Conservation (phyloP, 1,140 invertebrate species). For the Lordiphosa stackelbergi region DNA sequence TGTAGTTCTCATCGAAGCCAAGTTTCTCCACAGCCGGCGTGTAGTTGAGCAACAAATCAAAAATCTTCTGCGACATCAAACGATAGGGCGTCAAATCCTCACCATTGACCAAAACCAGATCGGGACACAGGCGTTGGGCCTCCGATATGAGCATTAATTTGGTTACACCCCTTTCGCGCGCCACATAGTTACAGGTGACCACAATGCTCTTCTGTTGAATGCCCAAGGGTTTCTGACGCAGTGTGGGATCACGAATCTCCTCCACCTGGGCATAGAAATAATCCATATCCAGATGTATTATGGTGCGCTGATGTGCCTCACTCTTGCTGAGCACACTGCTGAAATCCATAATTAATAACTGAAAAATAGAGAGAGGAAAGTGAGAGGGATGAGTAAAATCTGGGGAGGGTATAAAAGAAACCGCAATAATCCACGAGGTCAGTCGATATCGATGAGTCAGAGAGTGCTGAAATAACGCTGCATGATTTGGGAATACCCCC, state of each 20-base stretch:
- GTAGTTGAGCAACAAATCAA: slow-evolving; percentile 82
- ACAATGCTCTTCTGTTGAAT: slow-evolving; percentile 89
- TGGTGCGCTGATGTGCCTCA: slow-evolving; percentile 77
- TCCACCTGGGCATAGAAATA: slow-evolving; percentile 92
- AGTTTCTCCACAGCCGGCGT: slow-evolving; percentile 85
- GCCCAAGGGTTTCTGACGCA: slow-evolving; percentile 83
- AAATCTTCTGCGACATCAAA: slow-evolving; percentile 84
- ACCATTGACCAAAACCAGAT: slow-evolving; percentile 84
- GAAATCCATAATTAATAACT: slow-evolving; percentile 62
- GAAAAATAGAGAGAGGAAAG: slow-evolving; percentile 16
- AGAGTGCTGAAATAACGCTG: too few relatives aligned
- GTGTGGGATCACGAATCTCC: slow-evolving; percentile 83
- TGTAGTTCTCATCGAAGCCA: slow-evolving; percentile 88
- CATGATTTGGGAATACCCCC: too few relatives aligned
- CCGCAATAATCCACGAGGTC: too few relatives aligned
- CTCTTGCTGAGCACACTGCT: slow-evolving; percentile 60
- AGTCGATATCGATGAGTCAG: too few relatives aligned
- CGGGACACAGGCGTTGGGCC: slow-evolving; percentile 83
- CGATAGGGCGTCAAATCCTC: slow-evolving; percentile 87
- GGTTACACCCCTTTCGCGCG: slow-evolving; percentile 83
- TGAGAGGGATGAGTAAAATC: background rate
- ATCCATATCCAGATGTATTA: slow-evolving; percentile 88
- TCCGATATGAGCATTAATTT: slow-evolving; percentile 86
- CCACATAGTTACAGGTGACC: slow-evolving; percentile 88
- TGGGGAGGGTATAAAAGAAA: too few relatives aligned